Evolutionary conservation across 2,888 invertebrate species (phyloP).

Genomic region (Synergus japonicus): DNA sequence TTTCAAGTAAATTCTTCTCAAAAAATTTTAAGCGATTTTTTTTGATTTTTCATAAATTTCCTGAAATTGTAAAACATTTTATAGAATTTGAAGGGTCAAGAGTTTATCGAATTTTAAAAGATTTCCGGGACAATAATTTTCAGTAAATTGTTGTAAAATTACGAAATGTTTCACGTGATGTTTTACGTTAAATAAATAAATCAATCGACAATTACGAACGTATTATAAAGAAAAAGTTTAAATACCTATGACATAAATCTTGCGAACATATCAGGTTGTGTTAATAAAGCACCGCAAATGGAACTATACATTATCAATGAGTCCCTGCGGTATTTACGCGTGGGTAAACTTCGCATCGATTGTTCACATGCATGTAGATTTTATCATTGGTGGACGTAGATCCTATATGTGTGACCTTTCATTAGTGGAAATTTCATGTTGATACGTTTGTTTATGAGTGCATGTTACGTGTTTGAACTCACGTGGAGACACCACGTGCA

Average conservation of each 20-base stretch:
- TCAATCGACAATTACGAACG: neutral
- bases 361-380: slow-evolving; percentile 45
- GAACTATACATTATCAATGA: slow-evolving; percentile 59
- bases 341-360: slow-evolving; percentile 51
- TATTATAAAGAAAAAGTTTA: neutral
- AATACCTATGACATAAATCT: neutral
- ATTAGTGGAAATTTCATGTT: slow-evolving; percentile 28
- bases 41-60: no score
- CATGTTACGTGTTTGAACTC: neutral
- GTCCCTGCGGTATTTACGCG: slow-evolving; percentile 51
- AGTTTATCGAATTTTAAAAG: no score
- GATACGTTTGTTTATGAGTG: slow-evolving; percentile 6
- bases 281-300: slow-evolving; percentile 59
- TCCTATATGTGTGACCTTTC: slow-evolving; percentile 19
- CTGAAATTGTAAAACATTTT: no score
- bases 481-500: neutral
- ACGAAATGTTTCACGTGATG: neutral
- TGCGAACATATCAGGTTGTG: slow-evolving; percentile 41
- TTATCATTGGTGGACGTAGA: neutral
- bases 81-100: no score
- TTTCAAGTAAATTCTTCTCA: no score
- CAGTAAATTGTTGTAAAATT: neutral
- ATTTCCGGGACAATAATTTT: no score
- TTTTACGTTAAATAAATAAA: neutral
- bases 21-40: no score